phyloP scores from a whole-genome alignment of 2,797 vertebrate genomes.

The Catharus ustulatus region DNA sequence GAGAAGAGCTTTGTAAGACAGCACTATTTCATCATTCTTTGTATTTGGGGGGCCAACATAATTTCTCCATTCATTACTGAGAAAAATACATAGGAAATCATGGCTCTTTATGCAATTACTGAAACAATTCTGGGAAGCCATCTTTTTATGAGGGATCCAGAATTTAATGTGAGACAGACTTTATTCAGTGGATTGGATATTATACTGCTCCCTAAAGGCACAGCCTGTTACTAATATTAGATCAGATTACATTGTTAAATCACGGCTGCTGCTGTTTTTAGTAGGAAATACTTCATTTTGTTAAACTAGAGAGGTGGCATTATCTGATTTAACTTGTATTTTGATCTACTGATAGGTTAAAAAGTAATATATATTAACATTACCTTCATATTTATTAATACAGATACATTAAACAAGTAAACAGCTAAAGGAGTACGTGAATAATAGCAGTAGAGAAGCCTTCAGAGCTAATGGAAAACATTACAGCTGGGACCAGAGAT shows the following conservation, averaged over 20 bases:
- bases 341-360: neutral
- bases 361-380: neutral
- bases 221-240: slow-evolving; percentile 44
- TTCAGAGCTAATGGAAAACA: neutral
- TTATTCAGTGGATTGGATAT: slow-evolving; percentile 6
- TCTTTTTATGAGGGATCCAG: slow-evolving; percentile 7
- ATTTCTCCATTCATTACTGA: neutral
- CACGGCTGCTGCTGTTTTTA: slow-evolving; percentile 28
- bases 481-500: neutral
- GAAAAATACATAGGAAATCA: neutral
- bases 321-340: neutral
- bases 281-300: slow-evolving; percentile 45
- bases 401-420: neutral
- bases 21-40: neutral
- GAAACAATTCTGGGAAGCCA: slow-evolving; percentile 39
- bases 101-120: neutral
- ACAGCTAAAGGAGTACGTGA: neutral
- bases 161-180: neutral
- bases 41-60: neutral
- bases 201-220: slow-evolving; percentile 38
- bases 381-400: neutral
- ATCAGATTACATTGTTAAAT: slow-evolving; percentile 57
- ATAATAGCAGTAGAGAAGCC: neutral
- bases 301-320: neutral
- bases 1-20: neutral